Conservation (phyloP, 2,888 invertebrate species). For the Augiades crinisus region DNA sequence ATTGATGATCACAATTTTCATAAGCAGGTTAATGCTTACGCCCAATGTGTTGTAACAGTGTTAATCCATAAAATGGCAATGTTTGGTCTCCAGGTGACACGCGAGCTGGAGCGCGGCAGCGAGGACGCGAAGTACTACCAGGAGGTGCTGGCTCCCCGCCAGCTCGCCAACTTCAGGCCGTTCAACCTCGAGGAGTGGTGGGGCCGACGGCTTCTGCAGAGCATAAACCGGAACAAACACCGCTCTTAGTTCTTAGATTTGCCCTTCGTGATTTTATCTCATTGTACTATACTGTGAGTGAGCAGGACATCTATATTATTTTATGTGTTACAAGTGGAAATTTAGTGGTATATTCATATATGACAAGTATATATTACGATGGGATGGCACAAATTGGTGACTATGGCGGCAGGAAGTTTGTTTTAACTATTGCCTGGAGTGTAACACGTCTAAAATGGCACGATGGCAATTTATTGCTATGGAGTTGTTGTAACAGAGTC, state of each 20-base stretch:
- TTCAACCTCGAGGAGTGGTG: conserved; percentile 90
- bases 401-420: background rate
- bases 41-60: too few species aligned
- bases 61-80: too few species aligned
- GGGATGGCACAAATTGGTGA: background rate
- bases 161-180: conserved; percentile 87
- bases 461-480: too few species aligned
- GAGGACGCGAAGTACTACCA: conserved; percentile 83
- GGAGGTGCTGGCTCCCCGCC: conserved; percentile 82
- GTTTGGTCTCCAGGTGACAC: conserved; percentile 77
- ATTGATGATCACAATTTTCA: too few species aligned
- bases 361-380: background rate
- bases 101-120: conserved; percentile 78
- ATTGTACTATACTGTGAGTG: conserved; percentile 28
- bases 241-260: conserved; percentile 57
- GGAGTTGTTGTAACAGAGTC: background rate
- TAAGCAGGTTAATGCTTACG: too few species aligned
- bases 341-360: conserved; percentile 15
- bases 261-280: conserved; percentile 25
- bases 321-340: conserved; percentile 22
- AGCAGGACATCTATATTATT: conserved; percentile 12
- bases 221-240: conserved; percentile 80
- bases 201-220: conserved; percentile 86
- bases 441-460: background rate
- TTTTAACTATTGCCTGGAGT: background rate